Evolutionary conservation across 1,140 invertebrate species (phyloP), one percentile per base, ranked within the genome.

Genomic region (Zaprionus kolodkinae): DNA sequence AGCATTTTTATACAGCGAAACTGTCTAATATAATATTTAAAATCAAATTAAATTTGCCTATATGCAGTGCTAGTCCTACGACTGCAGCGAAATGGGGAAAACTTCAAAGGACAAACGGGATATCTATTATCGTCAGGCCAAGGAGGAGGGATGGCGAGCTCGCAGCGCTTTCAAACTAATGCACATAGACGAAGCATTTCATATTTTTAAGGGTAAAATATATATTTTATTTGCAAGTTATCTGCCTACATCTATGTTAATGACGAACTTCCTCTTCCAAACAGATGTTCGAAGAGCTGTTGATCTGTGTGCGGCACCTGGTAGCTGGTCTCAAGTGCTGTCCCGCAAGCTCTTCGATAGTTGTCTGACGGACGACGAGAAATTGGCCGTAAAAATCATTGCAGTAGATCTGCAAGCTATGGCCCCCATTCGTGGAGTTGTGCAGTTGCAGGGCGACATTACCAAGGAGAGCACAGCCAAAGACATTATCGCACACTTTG

Each of bases 81-180:
- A 45, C 13, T 57, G 5, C 12, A 35, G 30, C 5, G 54, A 35
- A 88, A 99, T 99, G 99, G 99, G 99, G 0, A 98, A 98, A 94
- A 97, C 97, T 1, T 99, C 98, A 0, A 99, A 99, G 93, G 99
- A 99, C 89, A 99, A 99, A 94, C 94, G 99, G 48, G 99, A 99
- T 94, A 96, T 99, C 69, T 99, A 99, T 93, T 99, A 99, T 93
- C 94, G 99, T 62, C 94, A 97, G 87, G 99, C 99, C 0, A 99
- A 99, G 93, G 98, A 99, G 94, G 97, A 99, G 94, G 99, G 99
- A 5, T 99, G 98, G 98, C 93, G 99, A 93, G 99, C 99, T 0
- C 94, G 99, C 85, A 99, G 98, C 94, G 99, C 99, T 11, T 99
- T 98, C 91, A 99, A 99, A 94, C 93, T 99, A n/a, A 92, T 99